Percentiles rank a stretch among this genome's conserved stretches.
These are phyloP conservation scores for Nestor notabilis DNA, from an alignment of 2,113 vertebrate genomes.

Conservation along the genomic window DNA sequence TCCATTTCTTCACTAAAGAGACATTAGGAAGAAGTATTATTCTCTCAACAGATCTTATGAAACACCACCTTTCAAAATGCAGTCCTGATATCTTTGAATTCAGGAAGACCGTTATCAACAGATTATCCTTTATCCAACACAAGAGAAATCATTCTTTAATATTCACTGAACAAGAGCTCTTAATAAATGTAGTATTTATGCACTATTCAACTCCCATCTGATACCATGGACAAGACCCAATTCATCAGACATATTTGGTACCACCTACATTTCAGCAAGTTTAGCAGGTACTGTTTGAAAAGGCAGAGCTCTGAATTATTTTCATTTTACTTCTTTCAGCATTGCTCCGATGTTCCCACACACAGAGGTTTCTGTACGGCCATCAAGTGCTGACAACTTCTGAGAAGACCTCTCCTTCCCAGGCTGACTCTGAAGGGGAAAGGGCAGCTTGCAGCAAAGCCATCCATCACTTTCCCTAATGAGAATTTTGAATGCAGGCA, in stretches of 20 bases:
- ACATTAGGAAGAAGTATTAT: neutral
- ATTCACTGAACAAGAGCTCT: slow-evolving; percentile 6
- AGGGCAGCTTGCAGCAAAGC: neutral
- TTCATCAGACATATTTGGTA: neutral
- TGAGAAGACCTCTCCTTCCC: neutral
- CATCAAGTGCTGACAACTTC: neutral
- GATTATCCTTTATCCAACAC: neutral
- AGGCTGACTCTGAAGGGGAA: neutral
- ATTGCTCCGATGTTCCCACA: neutral
- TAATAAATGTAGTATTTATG: neutral
- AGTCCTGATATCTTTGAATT: neutral
- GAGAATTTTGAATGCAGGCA: neutral
- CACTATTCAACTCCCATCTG: neutral
- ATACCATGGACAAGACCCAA: neutral
- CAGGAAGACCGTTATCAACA: neutral
- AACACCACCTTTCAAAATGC: neutral
- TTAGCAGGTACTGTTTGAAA: neutral
- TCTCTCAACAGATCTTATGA: neutral
- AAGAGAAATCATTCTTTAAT: slow-evolving; percentile 8
- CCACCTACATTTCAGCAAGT: neutral
- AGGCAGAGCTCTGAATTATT: neutral
- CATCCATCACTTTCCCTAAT: neutral
- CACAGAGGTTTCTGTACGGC: neutral
- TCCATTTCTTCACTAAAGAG: neutral
- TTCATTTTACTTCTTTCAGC: neutral